Conservation (phyloP, 1,140 invertebrate genomes). For the Thaumatotibia leucotreta region DNA sequence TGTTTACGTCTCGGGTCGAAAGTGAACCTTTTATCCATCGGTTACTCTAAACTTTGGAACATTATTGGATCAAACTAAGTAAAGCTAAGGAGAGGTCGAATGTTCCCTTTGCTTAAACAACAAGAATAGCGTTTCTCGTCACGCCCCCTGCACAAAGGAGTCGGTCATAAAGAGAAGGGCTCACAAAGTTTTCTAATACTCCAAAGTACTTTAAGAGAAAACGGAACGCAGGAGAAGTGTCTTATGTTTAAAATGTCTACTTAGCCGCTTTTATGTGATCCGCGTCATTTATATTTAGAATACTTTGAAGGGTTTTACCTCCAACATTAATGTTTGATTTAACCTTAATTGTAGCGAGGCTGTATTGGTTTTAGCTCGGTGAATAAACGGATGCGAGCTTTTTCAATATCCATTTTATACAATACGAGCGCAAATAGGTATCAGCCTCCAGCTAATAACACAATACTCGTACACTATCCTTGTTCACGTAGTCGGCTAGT, state of each 20-base stretch:
- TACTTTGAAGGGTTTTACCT: no score
- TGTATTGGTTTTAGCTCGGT: not conserved
- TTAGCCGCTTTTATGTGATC: not conserved
- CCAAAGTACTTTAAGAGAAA: not conserved
- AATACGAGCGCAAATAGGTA: not conserved
- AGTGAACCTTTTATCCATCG: not conserved
- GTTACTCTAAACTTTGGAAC: not conserved
- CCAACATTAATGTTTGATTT: not conserved
- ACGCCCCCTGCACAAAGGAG: not conserved
- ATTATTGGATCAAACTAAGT: not conserved
- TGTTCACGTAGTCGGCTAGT: not conserved
- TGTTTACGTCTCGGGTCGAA: not conserved
- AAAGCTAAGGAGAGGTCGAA: not conserved
- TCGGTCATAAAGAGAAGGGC: not conserved
- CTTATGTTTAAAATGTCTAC: not conserved
- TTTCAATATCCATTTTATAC: not conserved
- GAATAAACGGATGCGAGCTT: not conserved
- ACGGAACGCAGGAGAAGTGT: not conserved
- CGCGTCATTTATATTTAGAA: not conserved
- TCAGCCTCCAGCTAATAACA: not conserved
- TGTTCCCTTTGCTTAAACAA: not conserved
- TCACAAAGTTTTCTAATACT: not conserved
- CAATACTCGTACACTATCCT: not conserved
- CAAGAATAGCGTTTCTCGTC: not conserved
- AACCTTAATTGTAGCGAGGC: not conserved